Conservation (phyloP, 1,140 invertebrate genomes). For the Ruditapes philippinarum region DNA sequence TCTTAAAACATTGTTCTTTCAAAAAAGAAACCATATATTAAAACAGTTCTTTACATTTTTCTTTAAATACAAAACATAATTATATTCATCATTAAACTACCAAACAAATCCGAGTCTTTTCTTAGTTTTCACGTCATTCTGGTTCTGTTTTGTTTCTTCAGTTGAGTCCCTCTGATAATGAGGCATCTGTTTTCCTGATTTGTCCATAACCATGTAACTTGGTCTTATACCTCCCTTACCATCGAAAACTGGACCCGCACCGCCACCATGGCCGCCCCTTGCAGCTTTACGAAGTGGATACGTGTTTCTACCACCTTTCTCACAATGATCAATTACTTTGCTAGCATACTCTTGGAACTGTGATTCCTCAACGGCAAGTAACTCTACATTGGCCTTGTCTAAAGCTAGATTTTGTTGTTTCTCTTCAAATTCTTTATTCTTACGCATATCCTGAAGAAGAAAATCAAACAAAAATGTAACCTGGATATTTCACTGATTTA, state of each 20-base stretch:
- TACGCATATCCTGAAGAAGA: constrained; percentile 72
- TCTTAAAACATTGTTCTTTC: no score
- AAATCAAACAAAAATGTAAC: no score
- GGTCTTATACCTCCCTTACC: constrained; percentile 85
- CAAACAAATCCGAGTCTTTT: constrained; percentile 85
- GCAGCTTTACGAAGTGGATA: constrained; percentile 85
- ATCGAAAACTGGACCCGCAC: constrained; percentile 80
- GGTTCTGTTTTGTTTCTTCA: constrained; percentile 81
- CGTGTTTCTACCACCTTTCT: constrained; percentile 84
- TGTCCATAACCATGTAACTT: constrained; percentile 85
- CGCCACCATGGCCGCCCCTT: constrained; percentile 81
- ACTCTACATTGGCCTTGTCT: constrained; percentile 81
- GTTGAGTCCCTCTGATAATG: constrained; percentile 82
- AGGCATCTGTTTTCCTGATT: constrained; percentile 83
- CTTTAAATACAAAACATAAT: neutral
- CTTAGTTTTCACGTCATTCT: constrained; percentile 81
- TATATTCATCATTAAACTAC: constrained; percentile 77
- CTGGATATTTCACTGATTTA: no score
- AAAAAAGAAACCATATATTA: neutral
- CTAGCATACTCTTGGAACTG: constrained; percentile 86
- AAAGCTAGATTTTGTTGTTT: constrained; percentile 77
- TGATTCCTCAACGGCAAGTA: constrained; percentile 83
- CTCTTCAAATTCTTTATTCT: constrained; percentile 68
- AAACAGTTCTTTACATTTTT: neutral
- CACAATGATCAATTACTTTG: constrained; percentile 85